Evolutionary conservation across 2,113 vertebrate genomes (phyloP).

Genomic region (Triplophysa rosa): DNA sequence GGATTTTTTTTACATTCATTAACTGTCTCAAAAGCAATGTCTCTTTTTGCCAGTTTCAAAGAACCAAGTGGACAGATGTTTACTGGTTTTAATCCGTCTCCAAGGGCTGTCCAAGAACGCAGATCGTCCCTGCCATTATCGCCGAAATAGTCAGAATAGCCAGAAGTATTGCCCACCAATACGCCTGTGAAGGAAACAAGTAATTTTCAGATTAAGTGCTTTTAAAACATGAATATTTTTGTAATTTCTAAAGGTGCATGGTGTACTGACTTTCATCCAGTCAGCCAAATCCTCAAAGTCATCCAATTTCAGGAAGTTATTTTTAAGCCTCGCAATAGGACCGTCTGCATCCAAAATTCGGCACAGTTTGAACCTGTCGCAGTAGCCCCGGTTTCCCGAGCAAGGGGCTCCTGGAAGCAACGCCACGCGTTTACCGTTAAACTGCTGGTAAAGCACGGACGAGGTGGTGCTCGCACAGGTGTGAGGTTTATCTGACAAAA

Average conservation of each 20-base stretch:
- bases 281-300: conserved; percentile 69
- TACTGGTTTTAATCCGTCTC: conserved; percentile 54
- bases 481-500: conserved; percentile 60
- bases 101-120: conserved; percentile 68
- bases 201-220: background rate
- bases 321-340: conserved; percentile 77
- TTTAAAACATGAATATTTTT: no score
- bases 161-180: conserved; percentile 79
- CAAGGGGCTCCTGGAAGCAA: conserved; percentile 72
- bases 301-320: conserved; percentile 70
- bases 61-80: background rate
- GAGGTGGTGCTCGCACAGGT: conserved; percentile 77
- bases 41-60: background rate
- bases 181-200: conserved; percentile 58
- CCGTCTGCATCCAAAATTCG: conserved; percentile 76
- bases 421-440: conserved; percentile 62
- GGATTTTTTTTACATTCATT: background rate
- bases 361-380: conserved; percentile 76
- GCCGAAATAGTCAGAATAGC: conserved; percentile 70
- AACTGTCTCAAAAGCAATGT: background rate
- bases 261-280: conserved; percentile 75
- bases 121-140: conserved; percentile 73
- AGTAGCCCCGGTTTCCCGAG: conserved; percentile 71
- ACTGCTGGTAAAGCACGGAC: conserved; percentile 62
- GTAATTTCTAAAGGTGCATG: no score